phyloP scores from a whole-genome alignment of 2,797 vertebrate genomes.

The Spondyliosoma cantharus region DNA sequence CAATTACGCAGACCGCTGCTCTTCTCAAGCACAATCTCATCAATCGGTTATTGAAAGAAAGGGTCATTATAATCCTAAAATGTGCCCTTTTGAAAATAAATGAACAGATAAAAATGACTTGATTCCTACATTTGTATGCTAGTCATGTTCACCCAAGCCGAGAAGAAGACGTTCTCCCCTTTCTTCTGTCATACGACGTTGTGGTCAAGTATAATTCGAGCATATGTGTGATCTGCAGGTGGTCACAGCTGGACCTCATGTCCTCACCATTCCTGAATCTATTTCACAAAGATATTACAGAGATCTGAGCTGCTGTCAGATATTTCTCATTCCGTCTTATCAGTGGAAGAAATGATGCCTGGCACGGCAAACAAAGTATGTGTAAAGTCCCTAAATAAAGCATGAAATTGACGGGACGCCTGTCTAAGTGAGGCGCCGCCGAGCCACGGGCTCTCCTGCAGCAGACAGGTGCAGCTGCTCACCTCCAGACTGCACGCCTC shows the following conservation, averaged over 20 bases:
- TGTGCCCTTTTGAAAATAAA: not conserved
- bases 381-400: slow-evolving; percentile 83
- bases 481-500: slow-evolving; percentile 68
- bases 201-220: slow-evolving; percentile 69
- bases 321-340: slow-evolving; percentile 82
- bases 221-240: slow-evolving; percentile 71
- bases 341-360: slow-evolving; percentile 82
- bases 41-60: slow-evolving; percentile 17
- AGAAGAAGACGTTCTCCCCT: slow-evolving; percentile 41
- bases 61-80: slow-evolving; percentile 13
- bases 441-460: slow-evolving; percentile 44
- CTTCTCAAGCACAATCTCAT: slow-evolving; percentile 8
- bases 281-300: slow-evolving; percentile 82
- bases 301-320: slow-evolving; percentile 80
- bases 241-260: slow-evolving; percentile 79
- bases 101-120: not conserved
- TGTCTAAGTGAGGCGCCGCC: slow-evolving; percentile 67
- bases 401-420: slow-evolving; percentile 82
- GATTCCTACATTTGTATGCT: slow-evolving; percentile 32
- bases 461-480: slow-evolving; percentile 77
- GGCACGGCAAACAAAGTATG: slow-evolving; percentile 82
- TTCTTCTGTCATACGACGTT: slow-evolving; percentile 58
- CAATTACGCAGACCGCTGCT: not conserved
- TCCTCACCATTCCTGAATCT: slow-evolving; percentile 76
- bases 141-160: slow-evolving; percentile 21